Evolutionary conservation across 2,888 invertebrate species (phyloP), one percentile per base, ranked within the genome.

Genomic region (Hirtodrosophila confusa): DNA sequence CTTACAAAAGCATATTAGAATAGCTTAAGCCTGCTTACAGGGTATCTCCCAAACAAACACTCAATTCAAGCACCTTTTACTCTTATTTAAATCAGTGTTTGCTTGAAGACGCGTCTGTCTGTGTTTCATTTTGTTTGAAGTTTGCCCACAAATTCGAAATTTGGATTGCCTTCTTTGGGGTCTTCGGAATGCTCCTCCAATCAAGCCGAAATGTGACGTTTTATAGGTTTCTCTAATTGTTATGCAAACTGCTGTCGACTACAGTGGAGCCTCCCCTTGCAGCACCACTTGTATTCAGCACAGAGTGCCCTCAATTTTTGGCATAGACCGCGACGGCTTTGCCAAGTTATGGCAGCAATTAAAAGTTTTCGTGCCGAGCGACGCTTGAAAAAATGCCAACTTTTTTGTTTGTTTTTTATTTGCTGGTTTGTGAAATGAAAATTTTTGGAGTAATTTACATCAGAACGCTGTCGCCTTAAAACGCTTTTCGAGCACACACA

Each of bases 281-380:
- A 9, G 7, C 31, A 31, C 4, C 27, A 17, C 31, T 31, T 6
- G 27, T 40, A 41, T 27, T 49, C 24, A 23, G 23, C 33, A 23
- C 31, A 58, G 27, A 66, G 24, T 56, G 50, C 24, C 51, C 44
- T 41, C 50, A 43, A 48, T 71, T 78, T 58, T 61, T 41, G 66
- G 76, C 53, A 54, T 23, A 40, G 44, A 43, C 68, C 58, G 70
- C 68, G 57, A 60, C 71, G 65, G 66, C 64, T 61, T 56, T 62
- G 61, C 57, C 74, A 79, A 78, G 76, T 79, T 78, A 78, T 78
- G 79, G 76, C 78, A 78, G 78, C 78, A 78, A 78, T 78, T 78
- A 78, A 78, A 78, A 78, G 74, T 78, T 78, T 67, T 49, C 31
- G 40, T 68, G 66, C 56, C 60, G 68, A 63, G 71, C 37, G 8